These are phyloP conservation scores for Drosophila sproati DNA, from an alignment of 1,140 invertebrate species.

Conservation along the genomic window DNA sequence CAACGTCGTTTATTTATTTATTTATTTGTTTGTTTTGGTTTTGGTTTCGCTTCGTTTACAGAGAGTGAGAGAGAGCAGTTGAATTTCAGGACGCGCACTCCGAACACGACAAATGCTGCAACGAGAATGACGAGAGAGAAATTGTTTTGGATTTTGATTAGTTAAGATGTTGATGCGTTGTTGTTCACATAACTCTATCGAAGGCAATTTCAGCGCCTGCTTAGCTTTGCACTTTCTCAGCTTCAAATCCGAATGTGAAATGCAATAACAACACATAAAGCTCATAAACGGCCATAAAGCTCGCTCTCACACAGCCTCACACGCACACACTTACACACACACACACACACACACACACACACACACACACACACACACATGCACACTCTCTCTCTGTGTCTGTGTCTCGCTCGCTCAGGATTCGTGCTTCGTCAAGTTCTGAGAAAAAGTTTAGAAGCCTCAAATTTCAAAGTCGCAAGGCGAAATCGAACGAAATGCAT, in stretches of 20 bases:
- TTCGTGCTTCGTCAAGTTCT: constrained; percentile 19
- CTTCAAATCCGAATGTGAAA: constrained; percentile 20
- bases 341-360: background rate
- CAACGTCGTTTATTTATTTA: constrained; percentile 21
- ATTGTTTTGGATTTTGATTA: constrained; percentile 47
- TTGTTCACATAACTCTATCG: constrained; percentile 46
- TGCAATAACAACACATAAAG: constrained; percentile 35
- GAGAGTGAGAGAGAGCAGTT: constrained; percentile 37
- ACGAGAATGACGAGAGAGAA: constrained; percentile 73
- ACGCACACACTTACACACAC: background rate
- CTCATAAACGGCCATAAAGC: constrained; percentile 17
- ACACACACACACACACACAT: background rate
- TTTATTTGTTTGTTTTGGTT: constrained; percentile 19
- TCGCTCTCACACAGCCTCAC: background rate
- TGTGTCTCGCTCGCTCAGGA: background rate
- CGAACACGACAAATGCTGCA: constrained; percentile 82
- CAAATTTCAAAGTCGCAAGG: constrained; percentile 51
- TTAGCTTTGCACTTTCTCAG: constrained; percentile 44
- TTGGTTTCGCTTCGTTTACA: constrained; percentile 11
- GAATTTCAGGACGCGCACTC: constrained; percentile 56
- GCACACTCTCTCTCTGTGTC: constrained; percentile 4
- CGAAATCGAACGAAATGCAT: constrained; percentile 36
- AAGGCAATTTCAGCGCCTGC: constrained; percentile 61
- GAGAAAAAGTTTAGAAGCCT: constrained; percentile 38
- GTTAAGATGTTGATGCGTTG: constrained; percentile 49